Evolutionary conservation across 2,888 invertebrate species (phyloP), one percentile per base, ranked within the genome.

Genomic region (Leptinotarsa haldemani): DNA sequence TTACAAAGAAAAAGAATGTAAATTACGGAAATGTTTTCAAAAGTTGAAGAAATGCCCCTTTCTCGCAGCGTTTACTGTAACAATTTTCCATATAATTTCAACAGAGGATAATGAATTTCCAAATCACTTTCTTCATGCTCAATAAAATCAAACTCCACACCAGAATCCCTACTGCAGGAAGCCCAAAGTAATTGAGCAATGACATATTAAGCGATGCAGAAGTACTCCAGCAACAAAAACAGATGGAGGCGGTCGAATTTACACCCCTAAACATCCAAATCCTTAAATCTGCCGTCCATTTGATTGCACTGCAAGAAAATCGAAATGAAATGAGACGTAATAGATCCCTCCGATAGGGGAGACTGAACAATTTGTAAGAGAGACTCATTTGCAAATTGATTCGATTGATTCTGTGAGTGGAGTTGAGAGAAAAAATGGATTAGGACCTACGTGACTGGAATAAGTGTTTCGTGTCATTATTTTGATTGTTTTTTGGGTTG

Each of bases 351-450:
- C 70, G 69, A 68, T 74, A 72, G 76, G 78, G 74, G 73, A 70
- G 72, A 72, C 68, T 65, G 69, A 71, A 53, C 76, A 74, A 80
- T 79, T 76, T 79, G 80, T 78, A 76, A 75, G 67, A 75, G 73
- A 79, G 78, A 83, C 82, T 84, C 81, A 85, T 84, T 85, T 85
- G 84, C 83, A 85, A 85, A 85, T 85, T 84, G 83, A 83, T 80
- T 82, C 80, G 80, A 83, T 82, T 82, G 84, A 83, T 83, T 82
- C 74, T 75, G 77, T 78, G 78, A 79, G 78, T 79, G 80, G 78
- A 76, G 78, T 65, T 58, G 70, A 75, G 73, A 76, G 69, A 77
- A 77, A 77, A 78, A 81, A 74, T 78, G 78, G 79, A 80, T 80
- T 81, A 70, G 67, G 50, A n/a, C 40, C 46, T 72, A 77, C 84